Conservation (phyloP, 2,888 invertebrate species). For the Polydrusus tereticollis region DNA sequence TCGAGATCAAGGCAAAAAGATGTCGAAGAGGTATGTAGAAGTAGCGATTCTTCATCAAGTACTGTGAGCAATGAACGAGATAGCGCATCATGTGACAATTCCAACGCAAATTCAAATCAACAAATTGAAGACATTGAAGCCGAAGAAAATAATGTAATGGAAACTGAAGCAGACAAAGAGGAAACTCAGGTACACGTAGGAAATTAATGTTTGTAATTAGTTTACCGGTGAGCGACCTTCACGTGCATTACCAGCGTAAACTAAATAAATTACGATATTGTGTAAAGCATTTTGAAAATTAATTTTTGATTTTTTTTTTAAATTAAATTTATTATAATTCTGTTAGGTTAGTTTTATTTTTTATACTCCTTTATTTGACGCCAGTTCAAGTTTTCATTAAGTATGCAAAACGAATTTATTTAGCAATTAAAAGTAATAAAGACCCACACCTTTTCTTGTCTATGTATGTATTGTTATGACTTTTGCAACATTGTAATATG, state of each 20-base stretch:
- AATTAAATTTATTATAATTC: neutral
- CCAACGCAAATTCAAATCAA: no score
- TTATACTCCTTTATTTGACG: conserved; percentile 16
- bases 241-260: conserved; percentile 14
- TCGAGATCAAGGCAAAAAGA: no score
- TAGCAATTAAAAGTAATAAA: conserved; percentile 25
- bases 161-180: no score
- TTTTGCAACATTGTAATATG: conserved; percentile 4
- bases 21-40: no score
- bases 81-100: no score
- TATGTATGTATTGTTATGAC: conserved; percentile 2
- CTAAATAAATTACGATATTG: neutral
- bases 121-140: no score
- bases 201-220: conserved; percentile 26
- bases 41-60: no score
- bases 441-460: conserved; percentile 13
- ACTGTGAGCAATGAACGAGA: no score
- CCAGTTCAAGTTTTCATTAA: conserved; percentile 4
- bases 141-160: no score
- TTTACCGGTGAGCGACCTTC: conserved; percentile 24
- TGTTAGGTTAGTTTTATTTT: neutral
- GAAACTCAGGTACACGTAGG: no score
- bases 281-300: neutral
- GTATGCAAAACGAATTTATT: conserved; percentile 18
- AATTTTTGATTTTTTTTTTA: neutral